Evolutionary conservation across 2,797 vertebrate species (phyloP), one percentile per base, ranked within the genome.

Genomic region (Echiichthys vipera): DNA sequence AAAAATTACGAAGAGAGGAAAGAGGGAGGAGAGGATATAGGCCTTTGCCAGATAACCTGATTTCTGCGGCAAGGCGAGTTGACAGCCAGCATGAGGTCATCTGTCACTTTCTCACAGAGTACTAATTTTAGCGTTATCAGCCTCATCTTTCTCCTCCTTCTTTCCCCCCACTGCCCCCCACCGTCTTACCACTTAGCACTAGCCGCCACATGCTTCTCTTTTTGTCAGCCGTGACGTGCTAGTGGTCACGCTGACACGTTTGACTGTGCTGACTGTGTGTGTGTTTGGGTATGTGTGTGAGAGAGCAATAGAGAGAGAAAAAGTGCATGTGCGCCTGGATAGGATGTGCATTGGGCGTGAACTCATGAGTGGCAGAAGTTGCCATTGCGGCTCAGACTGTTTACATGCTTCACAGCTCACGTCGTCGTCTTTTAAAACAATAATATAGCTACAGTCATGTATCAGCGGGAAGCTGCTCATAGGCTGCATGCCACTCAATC

Each of bases 111-210:
- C 82, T 86, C 74, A 56, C 58, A 58, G 72, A 50, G 67, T 5
- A 64, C 88, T 93, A 91, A 91, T 88, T 92, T 90, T 89, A 93
- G 87, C 73, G 65, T 69, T 49, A 71, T 84, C 75, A 67, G 65
- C 75, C 74, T 87, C 88, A 70, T 86, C 75, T 73, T 59, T 79
- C 69, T 51, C 36, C 59, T 42, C 10, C 5, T n/a, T 42, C 22
- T n/a, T 42, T 39, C 2, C 8, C 42, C 25, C 27, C 18, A 8
- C 29, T 12, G 9, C n/a, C 7, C 34, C 45, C 36, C 27, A 14
- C 49, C 3, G 10, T 82, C 80, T 65, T 71, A 73, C 68, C 72
- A 72, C 73, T 88, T 80, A 88, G 79, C 71, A 66, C 70, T 55
- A 66, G 64, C 47, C 53, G 14, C 75, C 2, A 14, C 67, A 42